phyloP scores from a whole-genome alignment of 1,140 invertebrate species.

The Zaprionus inermis region DNA sequence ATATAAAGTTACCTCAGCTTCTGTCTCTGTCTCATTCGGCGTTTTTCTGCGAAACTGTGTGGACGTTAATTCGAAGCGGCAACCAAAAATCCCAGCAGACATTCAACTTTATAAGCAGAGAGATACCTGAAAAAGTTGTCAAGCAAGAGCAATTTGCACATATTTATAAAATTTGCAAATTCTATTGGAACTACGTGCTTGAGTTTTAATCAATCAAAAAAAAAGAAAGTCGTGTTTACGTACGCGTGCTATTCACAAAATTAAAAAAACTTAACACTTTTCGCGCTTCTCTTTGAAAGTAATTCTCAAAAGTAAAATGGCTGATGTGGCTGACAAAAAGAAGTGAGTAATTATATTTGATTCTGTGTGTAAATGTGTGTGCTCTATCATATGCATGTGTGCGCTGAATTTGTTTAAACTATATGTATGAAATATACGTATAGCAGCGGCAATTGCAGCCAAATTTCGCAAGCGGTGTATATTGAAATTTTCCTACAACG shows the following conservation, averaged over 20 bases:
- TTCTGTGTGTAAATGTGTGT: slow-evolving; percentile 43
- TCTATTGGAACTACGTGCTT: slow-evolving; percentile 43
- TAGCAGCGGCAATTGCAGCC: slow-evolving; percentile 19
- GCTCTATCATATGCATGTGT: slow-evolving; percentile 33
- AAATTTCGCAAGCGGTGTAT: slow-evolving; percentile 62
- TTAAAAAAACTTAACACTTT: slow-evolving; percentile 46
- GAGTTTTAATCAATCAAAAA: slow-evolving; percentile 9
- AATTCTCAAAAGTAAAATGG: slow-evolving; percentile 78
- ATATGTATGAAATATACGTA: slow-evolving; percentile 9
- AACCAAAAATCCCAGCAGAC: slow-evolving; percentile 48
- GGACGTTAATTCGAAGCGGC: slow-evolving; percentile 60
- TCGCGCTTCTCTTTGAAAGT: slow-evolving; percentile 70
- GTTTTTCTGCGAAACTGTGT: slow-evolving; percentile 75
- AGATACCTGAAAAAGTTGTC: slow-evolving; percentile 61
- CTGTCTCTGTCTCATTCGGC: slow-evolving; percentile 75
- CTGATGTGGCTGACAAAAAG: slow-evolving; percentile 83
- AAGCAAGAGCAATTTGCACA: slow-evolving; percentile 63
- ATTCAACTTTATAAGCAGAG: slow-evolving; percentile 60
- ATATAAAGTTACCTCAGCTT: slow-evolving; percentile 56
- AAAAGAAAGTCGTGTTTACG: slow-evolving; percentile 47
- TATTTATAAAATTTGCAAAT: slow-evolving; percentile 62
- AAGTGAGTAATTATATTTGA: slow-evolving; percentile 75
- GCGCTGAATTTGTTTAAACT: slow-evolving; percentile 57
- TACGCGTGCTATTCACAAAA: slow-evolving; percentile 34
- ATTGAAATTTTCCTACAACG: slow-evolving; percentile 55